These are phyloP conservation scores for Parochlus steinenii DNA, from an alignment of 2,888 invertebrate species.

Conservation along the genomic window DNA sequence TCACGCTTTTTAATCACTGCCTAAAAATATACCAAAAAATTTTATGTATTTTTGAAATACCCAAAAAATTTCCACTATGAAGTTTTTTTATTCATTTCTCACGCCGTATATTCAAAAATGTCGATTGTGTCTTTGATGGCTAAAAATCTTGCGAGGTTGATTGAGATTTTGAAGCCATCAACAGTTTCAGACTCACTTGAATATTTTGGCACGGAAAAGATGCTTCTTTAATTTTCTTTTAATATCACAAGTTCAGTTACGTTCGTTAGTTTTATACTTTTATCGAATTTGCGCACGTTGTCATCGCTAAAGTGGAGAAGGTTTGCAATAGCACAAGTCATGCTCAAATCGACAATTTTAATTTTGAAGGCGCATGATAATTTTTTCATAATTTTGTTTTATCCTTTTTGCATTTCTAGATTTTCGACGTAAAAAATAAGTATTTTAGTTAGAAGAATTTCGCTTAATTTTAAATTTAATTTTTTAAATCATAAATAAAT, in stretches of 20 bases:
- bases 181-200: background rate
- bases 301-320: no score
- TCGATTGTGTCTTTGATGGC: background rate
- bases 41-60: conserved; percentile 12
- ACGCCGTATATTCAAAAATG: background rate
- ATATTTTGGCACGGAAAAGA: background rate
- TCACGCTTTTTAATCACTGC: conserved; percentile 9
- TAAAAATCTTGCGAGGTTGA: background rate
- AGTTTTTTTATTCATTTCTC: background rate
- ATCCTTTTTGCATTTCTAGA: no score
- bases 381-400: conserved; percentile 11
- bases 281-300: no score
- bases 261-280: no score
- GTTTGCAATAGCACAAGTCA: no score
- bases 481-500: conserved; percentile 13
- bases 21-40: conserved; percentile 12
- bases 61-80: conserved; percentile 11
- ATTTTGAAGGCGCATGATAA: conserved; percentile 19
- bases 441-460: no score
- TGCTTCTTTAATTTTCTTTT: conserved; percentile 8
- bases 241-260: conserved; percentile 33
- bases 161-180: background rate
- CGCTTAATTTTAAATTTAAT: conserved; percentile 16
- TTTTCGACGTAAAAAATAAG: no score
- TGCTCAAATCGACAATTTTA: no score